These are phyloP conservation scores for Papilio gigon DNA, from an alignment of 2,888 invertebrate species.

Conservation along the genomic window DNA sequence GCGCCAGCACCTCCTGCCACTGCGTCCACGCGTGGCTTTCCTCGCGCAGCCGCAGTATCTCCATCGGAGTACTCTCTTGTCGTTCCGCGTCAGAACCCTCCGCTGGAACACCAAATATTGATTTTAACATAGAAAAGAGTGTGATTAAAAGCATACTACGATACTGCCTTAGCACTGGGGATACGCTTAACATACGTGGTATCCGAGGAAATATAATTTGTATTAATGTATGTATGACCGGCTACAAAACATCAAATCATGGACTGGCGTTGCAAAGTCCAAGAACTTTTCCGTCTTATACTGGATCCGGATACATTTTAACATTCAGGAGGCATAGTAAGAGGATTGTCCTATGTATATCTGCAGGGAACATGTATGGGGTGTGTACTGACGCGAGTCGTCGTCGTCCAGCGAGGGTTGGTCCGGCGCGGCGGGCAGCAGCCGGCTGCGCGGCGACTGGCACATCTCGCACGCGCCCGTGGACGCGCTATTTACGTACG, in stretches of 20 bases:
- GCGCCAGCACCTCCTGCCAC: constrained; percentile 95
- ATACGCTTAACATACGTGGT: too few relatives aligned
- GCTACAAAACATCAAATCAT: too few relatives aligned
- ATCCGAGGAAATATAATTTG: background rate
- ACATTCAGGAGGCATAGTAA: too few relatives aligned
- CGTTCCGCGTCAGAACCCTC: constrained; percentile 76
- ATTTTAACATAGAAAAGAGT: background rate
- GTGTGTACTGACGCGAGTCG: constrained; percentile 60
- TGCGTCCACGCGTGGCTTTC: constrained; percentile 94
- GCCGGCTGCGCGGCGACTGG: constrained; percentile 79
- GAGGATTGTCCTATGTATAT: too few relatives aligned
- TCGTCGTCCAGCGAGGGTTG: constrained; percentile 61
- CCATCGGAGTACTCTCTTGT: constrained; percentile 91
- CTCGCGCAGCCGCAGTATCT: constrained; percentile 90
- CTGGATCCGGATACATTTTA: too few relatives aligned
- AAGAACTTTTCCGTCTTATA: too few relatives aligned
- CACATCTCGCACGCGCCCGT: constrained; percentile 88
- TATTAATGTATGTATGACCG: background rate
- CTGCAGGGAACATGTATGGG: too few relatives aligned
- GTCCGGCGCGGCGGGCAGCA: constrained; percentile 64
- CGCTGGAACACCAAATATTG: constrained; percentile 49
- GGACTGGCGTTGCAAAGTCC: too few relatives aligned
- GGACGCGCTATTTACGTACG: constrained; percentile 87
- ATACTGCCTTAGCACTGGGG: too few relatives aligned
- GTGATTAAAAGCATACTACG: background rate